Evolutionary conservation across 2,113 vertebrate species (phyloP), one percentile per base, ranked within the genome.

Genomic region (Melanocharis versteri): DNA sequence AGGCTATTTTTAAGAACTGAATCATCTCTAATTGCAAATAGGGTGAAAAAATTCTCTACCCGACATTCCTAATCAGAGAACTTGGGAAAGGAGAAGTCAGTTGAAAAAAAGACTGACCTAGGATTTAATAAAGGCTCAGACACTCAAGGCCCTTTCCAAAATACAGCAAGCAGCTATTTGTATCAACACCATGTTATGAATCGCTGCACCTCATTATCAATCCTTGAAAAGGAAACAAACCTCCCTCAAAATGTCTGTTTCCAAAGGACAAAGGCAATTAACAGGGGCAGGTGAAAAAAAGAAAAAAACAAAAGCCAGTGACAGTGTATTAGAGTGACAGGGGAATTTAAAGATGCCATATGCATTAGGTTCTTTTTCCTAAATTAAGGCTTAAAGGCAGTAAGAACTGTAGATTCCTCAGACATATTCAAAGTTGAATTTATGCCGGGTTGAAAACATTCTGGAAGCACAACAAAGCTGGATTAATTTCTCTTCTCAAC

Each of bases 191-290:
- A 40, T 1, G 12, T 40, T 61, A 83, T 44, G 47, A 90, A 73
- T 35, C 6, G 8, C 58, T 84, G 51, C n/a, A 77, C 35, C 17
- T 79, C 56, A 51, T 85, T 85, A 91, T 53, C 77, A 78, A 27
- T 57, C 42, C 45, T 31, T 80, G 47, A 91, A 94, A 71, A 60
- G 56, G 71, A 80, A 91, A 82, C 39, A 89, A 82, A 81, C 39
- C 51, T 77, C 60, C 53, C 50, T 68, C 33, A 89, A 82, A 93
- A 84, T 7, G n/a, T 53, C 72, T 91, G 40, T 53, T 94, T 87
- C 57, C 0, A 0, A 88, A 91, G 78, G 73, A 96, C 94, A 96
- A 96, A 97, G 87, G 57, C 93, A 94, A 94, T 96, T 95, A 93
- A 84, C 24, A n/a, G 18, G 5, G 9, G 24, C 28, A 40, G 44